These are phyloP conservation scores for Lepilemur ruficaudatus DNA, from an alignment of 2,797 vertebrate genomes.

Conservation along the genomic window DNA sequence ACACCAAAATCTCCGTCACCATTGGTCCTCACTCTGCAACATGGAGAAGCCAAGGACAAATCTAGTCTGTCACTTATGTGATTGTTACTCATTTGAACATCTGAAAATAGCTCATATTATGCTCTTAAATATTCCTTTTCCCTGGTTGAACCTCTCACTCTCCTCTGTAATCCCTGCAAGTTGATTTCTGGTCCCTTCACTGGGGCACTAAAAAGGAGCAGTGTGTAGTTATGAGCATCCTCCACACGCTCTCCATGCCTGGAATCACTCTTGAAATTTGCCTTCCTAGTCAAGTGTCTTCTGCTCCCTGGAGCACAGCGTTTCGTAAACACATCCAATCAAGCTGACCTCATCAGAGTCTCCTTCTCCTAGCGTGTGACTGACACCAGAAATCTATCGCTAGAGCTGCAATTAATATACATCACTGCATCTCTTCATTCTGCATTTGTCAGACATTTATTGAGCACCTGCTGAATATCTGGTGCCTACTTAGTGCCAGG, in stretches of 20 bases:
- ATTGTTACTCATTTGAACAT: not conserved
- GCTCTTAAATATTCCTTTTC: not conserved
- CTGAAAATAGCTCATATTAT: not conserved
- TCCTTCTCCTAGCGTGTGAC: not conserved
- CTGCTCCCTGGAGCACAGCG: not conserved
- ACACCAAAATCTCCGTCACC: not conserved
- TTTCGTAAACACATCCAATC: not conserved
- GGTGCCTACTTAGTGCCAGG: not conserved
- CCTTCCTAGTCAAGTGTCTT: not conserved
- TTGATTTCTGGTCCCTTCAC: not conserved
- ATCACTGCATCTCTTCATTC: not conserved
- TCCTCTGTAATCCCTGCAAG: not conserved
- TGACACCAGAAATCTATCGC: accelerated
- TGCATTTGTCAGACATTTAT: not conserved
- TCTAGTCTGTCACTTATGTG: not conserved
- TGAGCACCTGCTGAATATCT: not conserved
- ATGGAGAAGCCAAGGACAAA: not conserved
- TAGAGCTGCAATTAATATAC: not conserved
- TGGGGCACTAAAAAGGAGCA: not conserved
- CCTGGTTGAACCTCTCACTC: not conserved
- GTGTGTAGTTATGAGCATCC: not conserved
- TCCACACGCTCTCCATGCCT: not conserved
- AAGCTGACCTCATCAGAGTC: not conserved
- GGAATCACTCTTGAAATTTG: not conserved
- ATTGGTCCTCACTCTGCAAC: not conserved